Conservation (phyloP, 2,888 invertebrate genomes). For the Sphaeridia pumilis region DNA sequence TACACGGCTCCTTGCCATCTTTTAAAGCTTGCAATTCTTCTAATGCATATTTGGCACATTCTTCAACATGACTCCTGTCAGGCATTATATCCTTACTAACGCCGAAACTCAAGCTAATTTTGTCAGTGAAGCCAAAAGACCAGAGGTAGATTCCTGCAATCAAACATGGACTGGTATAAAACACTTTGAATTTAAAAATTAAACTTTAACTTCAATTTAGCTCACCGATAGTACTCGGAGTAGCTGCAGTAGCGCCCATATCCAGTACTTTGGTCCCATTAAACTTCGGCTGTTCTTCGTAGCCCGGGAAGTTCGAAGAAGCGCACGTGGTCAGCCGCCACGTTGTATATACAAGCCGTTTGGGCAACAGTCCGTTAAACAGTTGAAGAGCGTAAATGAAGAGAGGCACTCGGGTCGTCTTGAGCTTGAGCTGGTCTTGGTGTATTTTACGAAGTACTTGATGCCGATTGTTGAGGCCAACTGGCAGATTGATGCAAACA, state of each 20-base stretch:
- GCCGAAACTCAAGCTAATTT: not conserved
- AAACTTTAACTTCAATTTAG: not conserved
- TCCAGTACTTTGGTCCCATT: not conserved
- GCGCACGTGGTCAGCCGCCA: not conserved
- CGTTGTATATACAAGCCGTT: not conserved
- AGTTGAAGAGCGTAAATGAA: not conserved
- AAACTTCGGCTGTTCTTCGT: not conserved
- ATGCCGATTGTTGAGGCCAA: slow-evolving; percentile 4
- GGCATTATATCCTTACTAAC: slow-evolving; percentile 1
- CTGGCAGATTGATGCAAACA: not conserved
- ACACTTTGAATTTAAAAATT: not conserved
- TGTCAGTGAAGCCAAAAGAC: not conserved
- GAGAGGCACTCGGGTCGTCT: not conserved
- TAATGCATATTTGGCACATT: not conserved
- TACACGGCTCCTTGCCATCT: not conserved
- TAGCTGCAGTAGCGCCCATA: not conserved
- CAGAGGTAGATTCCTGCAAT: slow-evolving; percentile 4
- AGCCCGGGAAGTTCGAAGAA: slow-evolving; percentile 1
- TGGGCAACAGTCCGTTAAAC: not conserved
- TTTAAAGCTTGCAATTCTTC: slow-evolving; percentile 1
- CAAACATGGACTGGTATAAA: not conserved
- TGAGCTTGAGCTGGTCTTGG: not conserved
- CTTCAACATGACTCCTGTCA: not conserved
- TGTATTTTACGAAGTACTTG: not conserved
- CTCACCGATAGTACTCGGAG: not conserved